Percentiles rank a stretch among this genome's conserved stretches.
Evolutionary conservation across 2,797 vertebrate species (phyloP).

Genomic region (Neosalanx taihuensis): DNA sequence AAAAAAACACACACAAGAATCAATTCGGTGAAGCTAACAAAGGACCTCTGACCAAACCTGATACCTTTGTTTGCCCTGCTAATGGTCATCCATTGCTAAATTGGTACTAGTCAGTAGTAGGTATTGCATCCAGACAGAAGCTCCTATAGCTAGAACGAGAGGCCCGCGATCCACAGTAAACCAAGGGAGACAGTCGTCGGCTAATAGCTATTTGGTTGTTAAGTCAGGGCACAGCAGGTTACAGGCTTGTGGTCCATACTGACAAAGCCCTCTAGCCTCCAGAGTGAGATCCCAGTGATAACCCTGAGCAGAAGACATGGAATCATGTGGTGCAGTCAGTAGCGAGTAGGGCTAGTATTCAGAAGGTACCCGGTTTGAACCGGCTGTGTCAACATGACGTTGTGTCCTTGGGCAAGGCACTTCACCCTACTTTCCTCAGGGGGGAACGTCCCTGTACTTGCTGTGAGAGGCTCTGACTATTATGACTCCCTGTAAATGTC

Average conservation of each 20-base stretch:
- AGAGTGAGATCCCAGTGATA: not conserved
- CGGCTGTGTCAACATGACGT: no score
- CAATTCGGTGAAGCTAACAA: constrained; percentile 63
- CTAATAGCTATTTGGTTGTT: constrained; percentile 11
- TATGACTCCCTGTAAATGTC: not conserved
- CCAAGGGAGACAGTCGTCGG: constrained; percentile 17
- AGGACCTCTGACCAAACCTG: constrained; percentile 48
- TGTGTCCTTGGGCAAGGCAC: no score
- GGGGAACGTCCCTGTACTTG: no score
- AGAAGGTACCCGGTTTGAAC: no score
- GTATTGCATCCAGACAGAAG: constrained; percentile 1
- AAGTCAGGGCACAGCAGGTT: constrained; percentile 30
- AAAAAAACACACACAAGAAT: constrained; percentile 47
- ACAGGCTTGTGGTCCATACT: constrained; percentile 17
- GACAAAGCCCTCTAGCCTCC: not conserved
- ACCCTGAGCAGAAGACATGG: constrained; percentile 8
- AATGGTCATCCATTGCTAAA: constrained; percentile 34
- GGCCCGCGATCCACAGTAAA: constrained; percentile 12
- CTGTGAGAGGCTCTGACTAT: no score
- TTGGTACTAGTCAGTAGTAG: constrained; percentile 33
- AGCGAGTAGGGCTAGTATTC: no score
- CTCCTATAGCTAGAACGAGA: constrained; percentile 26
- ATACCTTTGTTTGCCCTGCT: constrained; percentile 30
- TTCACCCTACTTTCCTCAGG: no score
- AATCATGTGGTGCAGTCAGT: no score